Conservation (phyloP, 2,888 invertebrate genomes). For the Volucella zonaria region DNA sequence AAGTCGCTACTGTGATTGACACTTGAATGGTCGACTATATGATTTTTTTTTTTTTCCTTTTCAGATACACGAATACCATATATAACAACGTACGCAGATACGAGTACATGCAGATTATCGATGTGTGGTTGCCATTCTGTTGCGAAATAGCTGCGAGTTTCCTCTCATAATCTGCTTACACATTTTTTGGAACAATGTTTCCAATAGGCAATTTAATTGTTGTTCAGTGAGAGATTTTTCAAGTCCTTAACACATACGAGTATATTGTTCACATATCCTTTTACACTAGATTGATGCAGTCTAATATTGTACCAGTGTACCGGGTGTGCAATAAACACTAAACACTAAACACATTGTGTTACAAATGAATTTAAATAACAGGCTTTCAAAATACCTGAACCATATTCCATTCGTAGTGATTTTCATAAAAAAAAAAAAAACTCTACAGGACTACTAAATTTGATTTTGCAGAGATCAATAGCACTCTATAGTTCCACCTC, state of each 20-base stretch:
- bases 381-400: conserved; percentile 16
- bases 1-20: conserved; percentile 48
- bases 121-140: conserved; percentile 8
- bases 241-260: background rate
- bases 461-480: no score
- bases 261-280: no score
- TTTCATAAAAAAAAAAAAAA: background rate
- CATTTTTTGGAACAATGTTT: conserved; percentile 18
- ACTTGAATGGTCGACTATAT: conserved; percentile 32
- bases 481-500: no score
- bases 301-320: background rate
- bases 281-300: no score
- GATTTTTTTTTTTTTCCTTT: background rate
- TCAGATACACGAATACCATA: conserved; percentile 1
- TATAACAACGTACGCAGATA: no score
- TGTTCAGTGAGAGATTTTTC: background rate
- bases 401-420: conserved; percentile 2
- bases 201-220: background rate
- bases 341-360: conserved; percentile 1
- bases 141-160: background rate
- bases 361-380: conserved; percentile 22
- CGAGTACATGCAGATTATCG: conserved; percentile 38
- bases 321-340: conserved; percentile 30
- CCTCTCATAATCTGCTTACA: background rate
- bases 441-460: no score